These are phyloP conservation scores for Synanceia verrucosa DNA, from an alignment of 2,797 vertebrate genomes.

Conservation along the genomic window DNA sequence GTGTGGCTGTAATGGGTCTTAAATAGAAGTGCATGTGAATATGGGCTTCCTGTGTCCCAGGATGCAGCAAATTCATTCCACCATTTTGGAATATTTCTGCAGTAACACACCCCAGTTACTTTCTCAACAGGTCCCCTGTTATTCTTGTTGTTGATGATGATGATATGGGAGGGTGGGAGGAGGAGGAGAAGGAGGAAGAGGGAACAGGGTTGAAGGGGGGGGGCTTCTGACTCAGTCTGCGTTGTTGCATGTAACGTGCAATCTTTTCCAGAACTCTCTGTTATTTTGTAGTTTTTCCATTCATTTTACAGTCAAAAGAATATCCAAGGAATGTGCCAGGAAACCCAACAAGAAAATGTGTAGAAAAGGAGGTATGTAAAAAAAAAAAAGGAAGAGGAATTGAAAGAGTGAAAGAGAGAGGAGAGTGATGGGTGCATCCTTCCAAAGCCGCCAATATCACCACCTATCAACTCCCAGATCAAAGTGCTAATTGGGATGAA, in stretches of 20 bases:
- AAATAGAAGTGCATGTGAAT: conserved; percentile 88
- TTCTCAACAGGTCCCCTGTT: conserved; percentile 82
- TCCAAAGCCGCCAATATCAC: conserved; percentile 76
- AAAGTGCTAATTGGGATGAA: conserved; percentile 79
- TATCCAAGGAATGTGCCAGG: conserved; percentile 99
- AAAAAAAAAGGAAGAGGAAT: conserved; percentile 58
- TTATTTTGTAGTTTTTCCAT: conserved; percentile 99
- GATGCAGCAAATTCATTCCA: conserved; percentile 84
- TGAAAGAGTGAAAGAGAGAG: conserved; percentile 80
- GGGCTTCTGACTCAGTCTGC: conserved; percentile 79
- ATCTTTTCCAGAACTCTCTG: conserved; percentile 93
- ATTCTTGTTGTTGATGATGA: conserved; percentile 80
- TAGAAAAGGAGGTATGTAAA: conserved; percentile 92
- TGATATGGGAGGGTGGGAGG: conserved; percentile 52
- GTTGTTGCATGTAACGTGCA: conserved; percentile 94
- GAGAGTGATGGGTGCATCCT: conserved; percentile 79
- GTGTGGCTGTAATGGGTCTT: conserved; percentile 86
- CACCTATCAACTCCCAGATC: conserved; percentile 78
- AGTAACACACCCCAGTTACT: conserved; percentile 79
- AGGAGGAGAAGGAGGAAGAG: conserved; percentile 29
- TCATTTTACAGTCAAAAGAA: conserved; percentile 99
- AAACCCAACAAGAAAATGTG: conserved; percentile 89
- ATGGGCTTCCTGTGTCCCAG: conserved; percentile 86
- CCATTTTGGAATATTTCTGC: conserved; percentile 85
- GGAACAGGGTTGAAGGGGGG: conserved; percentile 61